Evolutionary conservation across 2,797 vertebrate genomes (phyloP), one percentile per base, ranked within the genome.

Genomic region (Anguilla obscura): DNA sequence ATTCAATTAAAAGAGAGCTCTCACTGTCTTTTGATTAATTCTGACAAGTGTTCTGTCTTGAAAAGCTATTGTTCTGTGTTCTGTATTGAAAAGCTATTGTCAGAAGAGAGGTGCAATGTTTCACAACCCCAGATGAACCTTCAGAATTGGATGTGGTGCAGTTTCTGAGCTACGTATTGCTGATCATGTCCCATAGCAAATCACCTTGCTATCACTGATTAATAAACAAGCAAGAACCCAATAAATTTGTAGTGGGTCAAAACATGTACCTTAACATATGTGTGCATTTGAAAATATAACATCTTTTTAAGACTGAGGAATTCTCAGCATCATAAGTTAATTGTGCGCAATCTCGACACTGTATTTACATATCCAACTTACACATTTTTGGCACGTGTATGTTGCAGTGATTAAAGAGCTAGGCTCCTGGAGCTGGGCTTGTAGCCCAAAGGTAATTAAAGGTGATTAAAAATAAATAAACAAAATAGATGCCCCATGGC

Each of bases 401-500:
- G 33, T 18, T 45, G 36, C 33, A 21, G 74, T 79, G 33, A 79
- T 79, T 36, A 76, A 76, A 33, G 16, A 16, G 30, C 33, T 33
- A 33, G 71, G 27, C 71, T 76, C 16, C 0, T 33, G 14, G 0
- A 33, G 33, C 33, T 33, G 33, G 71, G 30, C 71, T 76, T 21
- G 33, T 18, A 79, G 74, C 74, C 74, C 74, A 40, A 79, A 16
- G 33, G 74, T 50, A 33, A 50, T 50, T 82, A 48, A 80, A 36
- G 84, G 30, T 10, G 86, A 89, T 86, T 74, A 74, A 87, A 88
- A 58, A 86, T 40, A 86, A 66, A 63, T 86, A 60, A 86, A 60
- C 18, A 63, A 60, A 60, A 63, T 63, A 0, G 16, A 89, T 30
- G 2, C 69, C 86, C 66, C 21, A 21, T 69, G 63, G 84, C 60